Evolutionary conservation across 2,113 vertebrate genomes (phyloP).

Genomic region (Apodemus speciosus): DNA sequence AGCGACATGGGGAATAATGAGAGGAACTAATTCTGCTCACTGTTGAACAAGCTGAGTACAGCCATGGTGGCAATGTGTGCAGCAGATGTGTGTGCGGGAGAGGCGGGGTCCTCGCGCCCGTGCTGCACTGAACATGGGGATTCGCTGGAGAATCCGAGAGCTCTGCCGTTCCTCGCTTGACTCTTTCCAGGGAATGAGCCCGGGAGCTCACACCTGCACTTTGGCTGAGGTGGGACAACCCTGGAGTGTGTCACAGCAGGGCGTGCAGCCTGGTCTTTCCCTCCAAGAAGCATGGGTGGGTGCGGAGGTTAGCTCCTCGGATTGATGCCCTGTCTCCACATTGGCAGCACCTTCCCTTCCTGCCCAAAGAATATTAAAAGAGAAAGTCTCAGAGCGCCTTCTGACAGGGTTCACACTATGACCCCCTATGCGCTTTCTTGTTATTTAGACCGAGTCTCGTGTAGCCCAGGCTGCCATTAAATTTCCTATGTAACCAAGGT

Average conservation of each 20-base stretch:
- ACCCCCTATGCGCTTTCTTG: background rate
- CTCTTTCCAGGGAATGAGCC: background rate
- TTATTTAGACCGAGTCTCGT: background rate
- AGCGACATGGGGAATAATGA: slow-evolving; percentile 65
- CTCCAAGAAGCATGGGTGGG: background rate
- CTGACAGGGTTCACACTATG: background rate
- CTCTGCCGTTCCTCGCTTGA: background rate
- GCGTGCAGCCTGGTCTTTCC: background rate
- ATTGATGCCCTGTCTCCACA: background rate
- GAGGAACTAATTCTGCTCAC: slow-evolving; percentile 62
- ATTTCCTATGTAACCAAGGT: background rate
- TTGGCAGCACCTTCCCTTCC: background rate
- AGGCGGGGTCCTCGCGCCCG: background rate
- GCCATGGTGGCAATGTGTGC: slow-evolving; percentile 59
- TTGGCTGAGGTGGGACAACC: background rate
- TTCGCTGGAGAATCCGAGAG: no score
- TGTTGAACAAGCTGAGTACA: slow-evolving; percentile 64
- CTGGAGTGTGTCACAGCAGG: rapidly evolving
- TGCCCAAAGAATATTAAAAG: background rate
- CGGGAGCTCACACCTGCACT: background rate
- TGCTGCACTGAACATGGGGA: background rate
- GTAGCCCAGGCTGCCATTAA: no score
- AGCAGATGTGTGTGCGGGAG: slow-evolving; percentile 74
- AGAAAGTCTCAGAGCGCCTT: background rate
- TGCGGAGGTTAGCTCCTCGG: background rate